phyloP scores from a whole-genome alignment of 2,888 invertebrate genomes.

The Nemurella pictetii region DNA sequence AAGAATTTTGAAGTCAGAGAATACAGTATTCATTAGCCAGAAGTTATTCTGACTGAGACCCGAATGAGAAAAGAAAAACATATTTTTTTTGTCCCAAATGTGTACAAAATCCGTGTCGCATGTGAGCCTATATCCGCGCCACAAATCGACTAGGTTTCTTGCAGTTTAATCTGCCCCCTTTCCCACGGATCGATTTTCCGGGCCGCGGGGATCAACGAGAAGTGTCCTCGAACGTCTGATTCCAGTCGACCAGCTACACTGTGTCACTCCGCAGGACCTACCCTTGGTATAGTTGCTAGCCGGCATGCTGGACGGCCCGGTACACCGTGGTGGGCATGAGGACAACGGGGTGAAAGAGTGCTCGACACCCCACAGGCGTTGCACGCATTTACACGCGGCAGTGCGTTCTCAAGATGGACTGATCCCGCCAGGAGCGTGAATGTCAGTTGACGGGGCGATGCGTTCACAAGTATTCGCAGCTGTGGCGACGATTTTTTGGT shows the following conservation, averaged over 20 bases:
- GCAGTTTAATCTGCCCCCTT: background rate
- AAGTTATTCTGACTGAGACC: no score
- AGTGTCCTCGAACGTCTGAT: background rate
- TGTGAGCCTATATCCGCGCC: no score
- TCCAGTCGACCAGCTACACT: background rate
- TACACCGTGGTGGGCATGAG: background rate
- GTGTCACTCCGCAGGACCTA: background rate
- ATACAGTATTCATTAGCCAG: no score
- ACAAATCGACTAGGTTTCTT: no score
- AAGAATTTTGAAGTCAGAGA: no score
- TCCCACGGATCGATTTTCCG: background rate
- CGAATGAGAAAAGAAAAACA: no score
- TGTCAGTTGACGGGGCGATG: background rate
- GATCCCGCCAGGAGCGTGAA: background rate
- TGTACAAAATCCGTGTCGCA: no score
- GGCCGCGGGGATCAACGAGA: background rate
- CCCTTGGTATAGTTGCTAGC: no score
- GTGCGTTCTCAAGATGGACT: background rate
- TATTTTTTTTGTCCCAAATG: no score
- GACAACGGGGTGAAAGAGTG: background rate
- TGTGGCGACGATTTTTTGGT: background rate
- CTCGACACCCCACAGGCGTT: background rate
- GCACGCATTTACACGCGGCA: background rate
- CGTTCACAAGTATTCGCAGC: background rate
- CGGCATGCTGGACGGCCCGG: no score